Evolutionary conservation across 2,888 invertebrate genomes (phyloP).

Genomic region (Panzeria rudis): DNA sequence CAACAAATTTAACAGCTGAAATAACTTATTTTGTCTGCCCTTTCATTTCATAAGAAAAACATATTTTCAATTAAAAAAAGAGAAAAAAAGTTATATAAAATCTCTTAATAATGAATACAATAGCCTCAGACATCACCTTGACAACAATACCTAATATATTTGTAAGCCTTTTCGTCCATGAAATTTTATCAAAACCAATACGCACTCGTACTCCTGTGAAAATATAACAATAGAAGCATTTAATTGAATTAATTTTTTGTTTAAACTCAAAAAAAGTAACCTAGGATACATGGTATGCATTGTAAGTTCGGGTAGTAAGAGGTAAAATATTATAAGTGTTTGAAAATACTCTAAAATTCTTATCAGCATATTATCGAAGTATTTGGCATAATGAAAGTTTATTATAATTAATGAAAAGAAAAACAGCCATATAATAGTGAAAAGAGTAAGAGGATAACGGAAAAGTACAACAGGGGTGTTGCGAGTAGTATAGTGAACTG

Average conservation of each 20-base stretch:
- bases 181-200: slow-evolving; percentile 8
- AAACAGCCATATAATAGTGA: background rate
- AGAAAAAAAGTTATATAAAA: slow-evolving; percentile 40
- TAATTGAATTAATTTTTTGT: slow-evolving; percentile 59
- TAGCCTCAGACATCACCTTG: slow-evolving; percentile 5
- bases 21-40: background rate
- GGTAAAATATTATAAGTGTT: slow-evolving; percentile 7
- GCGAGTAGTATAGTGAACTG: no score
- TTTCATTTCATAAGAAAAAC: background rate
- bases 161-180: slow-evolving; percentile 10
- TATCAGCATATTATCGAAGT: slow-evolving; percentile 48
- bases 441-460: background rate
- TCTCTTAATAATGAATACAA: slow-evolving; percentile 32
- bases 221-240: slow-evolving; percentile 43
- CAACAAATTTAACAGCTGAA: background rate
- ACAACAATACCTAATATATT: slow-evolving; percentile 1
- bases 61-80: slow-evolving; percentile 28
- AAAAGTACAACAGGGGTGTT: background rate
- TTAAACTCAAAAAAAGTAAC: slow-evolving; percentile 22
- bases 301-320: background rate
- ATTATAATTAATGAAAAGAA: slow-evolving; percentile 38
- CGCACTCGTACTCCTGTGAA: slow-evolving; percentile 1
- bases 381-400: slow-evolving; percentile 45
- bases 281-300: background rate
- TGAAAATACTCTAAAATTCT: slow-evolving; percentile 36